These are phyloP conservation scores for Serripes groenlandicus DNA, from an alignment of 2,888 invertebrate species.

Conservation along the genomic window DNA sequence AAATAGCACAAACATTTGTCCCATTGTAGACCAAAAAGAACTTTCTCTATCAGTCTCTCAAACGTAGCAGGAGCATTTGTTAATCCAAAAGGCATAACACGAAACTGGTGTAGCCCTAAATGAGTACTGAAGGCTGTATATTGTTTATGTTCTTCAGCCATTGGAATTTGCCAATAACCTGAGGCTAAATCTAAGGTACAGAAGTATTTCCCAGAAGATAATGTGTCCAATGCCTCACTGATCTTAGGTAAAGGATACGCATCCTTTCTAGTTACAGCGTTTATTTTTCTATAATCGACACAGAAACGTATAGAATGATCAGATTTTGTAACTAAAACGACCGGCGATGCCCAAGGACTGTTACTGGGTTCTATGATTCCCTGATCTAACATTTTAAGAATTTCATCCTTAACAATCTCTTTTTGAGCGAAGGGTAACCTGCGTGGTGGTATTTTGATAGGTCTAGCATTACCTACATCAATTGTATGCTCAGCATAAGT, in stretches of 20 bases:
- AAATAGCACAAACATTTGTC: too few relatives aligned
- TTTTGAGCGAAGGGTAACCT: conserved; percentile 7
- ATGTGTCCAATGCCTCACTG: conserved; percentile 43
- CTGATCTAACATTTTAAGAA: conserved; percentile 3
- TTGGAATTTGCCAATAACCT: conserved; percentile 60
- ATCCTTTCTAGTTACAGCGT: conserved; percentile 53
- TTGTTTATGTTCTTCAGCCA: conserved; percentile 29
- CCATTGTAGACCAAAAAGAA: conserved; percentile 46
- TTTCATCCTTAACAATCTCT: background rate
- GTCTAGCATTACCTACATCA: conserved; percentile 2
- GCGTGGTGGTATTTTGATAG: conserved; percentile 1
- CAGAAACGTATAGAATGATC: conserved; percentile 52
- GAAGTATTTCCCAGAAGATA: conserved; percentile 44
- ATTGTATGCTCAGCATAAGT: conserved; percentile 14
- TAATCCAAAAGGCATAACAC: conserved; percentile 63
- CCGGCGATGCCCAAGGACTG: conserved; percentile 40
- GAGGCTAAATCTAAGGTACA: conserved; percentile 53
- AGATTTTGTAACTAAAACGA: conserved; percentile 40
- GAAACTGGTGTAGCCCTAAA: conserved; percentile 43
- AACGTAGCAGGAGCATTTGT: conserved; percentile 69
- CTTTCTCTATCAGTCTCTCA: conserved; percentile 70
- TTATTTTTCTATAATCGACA: conserved; percentile 48
- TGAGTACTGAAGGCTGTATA: conserved; percentile 49
- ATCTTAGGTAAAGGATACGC: conserved; percentile 55
- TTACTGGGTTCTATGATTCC: background rate